Base-by-base conservation (phyloP, 2,113 vertebrate species). In the Callospermophilus lateralis region DNA sequence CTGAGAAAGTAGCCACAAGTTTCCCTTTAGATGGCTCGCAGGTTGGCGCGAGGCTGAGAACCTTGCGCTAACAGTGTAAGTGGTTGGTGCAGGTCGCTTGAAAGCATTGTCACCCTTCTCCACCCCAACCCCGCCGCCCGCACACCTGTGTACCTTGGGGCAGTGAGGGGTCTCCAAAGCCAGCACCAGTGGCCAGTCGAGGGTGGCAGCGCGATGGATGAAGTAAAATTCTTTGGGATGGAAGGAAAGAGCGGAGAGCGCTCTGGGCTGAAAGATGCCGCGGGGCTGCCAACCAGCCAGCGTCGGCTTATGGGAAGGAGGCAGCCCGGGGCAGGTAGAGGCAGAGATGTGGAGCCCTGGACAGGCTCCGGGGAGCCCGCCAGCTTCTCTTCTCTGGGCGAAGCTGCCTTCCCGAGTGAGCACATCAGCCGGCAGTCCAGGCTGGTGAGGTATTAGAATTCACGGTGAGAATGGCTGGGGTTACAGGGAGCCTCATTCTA, bases 401-500 rank as follows among this genome's bases (percentile, higher is more conserved):
- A 39, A 77, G 28, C 77, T 0, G 32, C 16, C 67, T 53, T 37
- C 3, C 20, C 0, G 4, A 24, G 61, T 15, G 61, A 79, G 76
- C 61, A 37, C 45, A 37, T 53, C 53, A 39, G 15, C 34, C 24
- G 7, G 87, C 12, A 4, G 51, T 72, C 0, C 4, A 1, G 26
- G 28, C 72, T 51, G 8, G 4, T 58, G 8, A 5, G 8, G 11
- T 39, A n/a, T 77, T 55, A 51, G 55, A 17, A 79, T 30, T 8
- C 87, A 28, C 55, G 3, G 0, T 20, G 0, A 11, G 20, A 19
- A 68, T 4, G 80, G 4, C 19, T 61, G 0, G 3, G 26, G 34
- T n/a, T 55, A 63, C 26, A 11, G 12, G 15, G 84, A 32, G n/a
- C 58, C 79, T 51, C 4, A 4, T 20, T 58, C 55, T 24, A 55